Conservation (phyloP, 2,888 invertebrate species). For the Pyrrhosoma nymphula region DNA sequence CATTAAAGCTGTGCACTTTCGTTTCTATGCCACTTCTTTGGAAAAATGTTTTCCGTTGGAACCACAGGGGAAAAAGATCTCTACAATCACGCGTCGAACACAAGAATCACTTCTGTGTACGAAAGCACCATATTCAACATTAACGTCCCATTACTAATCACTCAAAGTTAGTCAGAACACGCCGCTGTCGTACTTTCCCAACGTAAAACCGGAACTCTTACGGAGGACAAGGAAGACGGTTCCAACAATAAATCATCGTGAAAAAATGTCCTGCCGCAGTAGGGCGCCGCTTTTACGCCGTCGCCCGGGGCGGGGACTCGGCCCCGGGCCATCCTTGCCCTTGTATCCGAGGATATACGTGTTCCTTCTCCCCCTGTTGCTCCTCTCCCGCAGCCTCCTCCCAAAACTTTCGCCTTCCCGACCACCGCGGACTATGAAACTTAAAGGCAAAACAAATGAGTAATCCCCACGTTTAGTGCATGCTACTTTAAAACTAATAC, state of each 20-base stretch:
- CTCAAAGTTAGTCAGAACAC: no score
- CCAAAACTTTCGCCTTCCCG: conserved; percentile 25
- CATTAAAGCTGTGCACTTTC: no score
- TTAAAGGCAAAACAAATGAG: neutral
- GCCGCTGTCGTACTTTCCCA: neutral
- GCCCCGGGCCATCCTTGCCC: neutral
- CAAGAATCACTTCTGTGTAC: no score
- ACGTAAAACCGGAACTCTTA: neutral
- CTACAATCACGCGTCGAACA: no score
- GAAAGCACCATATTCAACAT: neutral
- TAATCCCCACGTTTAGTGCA: no score
- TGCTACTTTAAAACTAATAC: no score
- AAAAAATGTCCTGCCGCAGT: neutral
- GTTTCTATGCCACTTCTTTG: no score
- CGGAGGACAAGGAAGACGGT: neutral
- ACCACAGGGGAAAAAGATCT: no score
- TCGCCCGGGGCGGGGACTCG: neutral
- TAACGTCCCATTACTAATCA: neutral
- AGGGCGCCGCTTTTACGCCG: conserved; percentile 7
- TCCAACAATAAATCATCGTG: neutral
- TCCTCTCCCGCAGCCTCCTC: neutral
- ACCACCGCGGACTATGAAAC: neutral
- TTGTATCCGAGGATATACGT: neutral
- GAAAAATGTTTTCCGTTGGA: no score
- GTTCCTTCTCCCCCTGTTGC: neutral